These are phyloP conservation scores for Sinodicranocentrus sp. DNA, from an alignment of 2,888 invertebrate species.

Conservation along the genomic window DNA sequence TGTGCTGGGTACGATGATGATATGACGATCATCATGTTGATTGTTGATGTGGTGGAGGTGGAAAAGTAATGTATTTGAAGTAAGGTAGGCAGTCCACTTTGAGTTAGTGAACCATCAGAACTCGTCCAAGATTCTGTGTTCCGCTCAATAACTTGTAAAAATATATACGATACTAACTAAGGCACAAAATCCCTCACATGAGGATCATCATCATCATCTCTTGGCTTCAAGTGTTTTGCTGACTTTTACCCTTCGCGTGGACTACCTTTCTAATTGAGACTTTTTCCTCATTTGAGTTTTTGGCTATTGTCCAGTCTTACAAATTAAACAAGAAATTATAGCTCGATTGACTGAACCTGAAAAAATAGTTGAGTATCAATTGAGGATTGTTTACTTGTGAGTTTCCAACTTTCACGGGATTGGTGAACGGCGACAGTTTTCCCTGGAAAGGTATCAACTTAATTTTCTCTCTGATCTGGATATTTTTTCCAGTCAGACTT, in stretches of 20 bases:
- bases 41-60: constrained; percentile 16
- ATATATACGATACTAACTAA: too few relatives aligned
- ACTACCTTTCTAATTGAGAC: neutral
- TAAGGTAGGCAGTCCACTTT: constrained; percentile 64
- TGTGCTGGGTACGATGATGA: neutral
- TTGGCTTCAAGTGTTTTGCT: neutral
- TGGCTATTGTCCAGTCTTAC: too few relatives aligned
- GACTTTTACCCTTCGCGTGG: neutral
- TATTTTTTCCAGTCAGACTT: too few relatives aligned
- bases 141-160: constrained; percentile 60
- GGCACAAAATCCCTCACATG: neutral
- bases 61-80: constrained; percentile 62
- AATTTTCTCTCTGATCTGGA: too few relatives aligned
- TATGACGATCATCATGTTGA: constrained; percentile 8
- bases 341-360: too few relatives aligned
- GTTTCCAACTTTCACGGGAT: too few relatives aligned
- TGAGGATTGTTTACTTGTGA: too few relatives aligned
- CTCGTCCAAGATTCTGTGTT: constrained; percentile 67
- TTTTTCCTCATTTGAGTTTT: too few relatives aligned
- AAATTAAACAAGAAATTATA: too few relatives aligned
- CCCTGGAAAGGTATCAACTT: too few relatives aligned
- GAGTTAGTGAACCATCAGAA: constrained; percentile 69
- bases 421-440: too few relatives aligned
- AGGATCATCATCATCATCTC: neutral
- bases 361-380: too few relatives aligned